Evolutionary conservation across 2,797 vertebrate genomes (phyloP).

Genomic region (Rousettus madagascariensis): DNA sequence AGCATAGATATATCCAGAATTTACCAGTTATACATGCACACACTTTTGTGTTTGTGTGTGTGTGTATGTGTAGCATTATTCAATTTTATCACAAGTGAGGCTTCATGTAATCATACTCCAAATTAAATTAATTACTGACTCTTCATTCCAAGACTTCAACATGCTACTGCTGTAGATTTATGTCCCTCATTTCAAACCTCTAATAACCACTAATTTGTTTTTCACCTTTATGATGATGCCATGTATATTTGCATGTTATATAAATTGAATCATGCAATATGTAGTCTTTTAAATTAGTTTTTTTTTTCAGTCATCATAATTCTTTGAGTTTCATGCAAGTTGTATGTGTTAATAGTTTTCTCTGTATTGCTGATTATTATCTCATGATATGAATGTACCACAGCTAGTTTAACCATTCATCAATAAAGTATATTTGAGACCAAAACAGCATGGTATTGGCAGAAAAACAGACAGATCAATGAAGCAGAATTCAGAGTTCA

Average conservation of each 20-base stretch:
- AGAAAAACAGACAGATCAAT: no score
- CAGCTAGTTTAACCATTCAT: not conserved
- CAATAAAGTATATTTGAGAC: not conserved
- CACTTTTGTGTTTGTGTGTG: not conserved
- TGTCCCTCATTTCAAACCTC: not conserved
- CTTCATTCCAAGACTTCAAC: not conserved
- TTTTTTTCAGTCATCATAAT: not conserved
- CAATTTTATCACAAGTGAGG: not conserved
- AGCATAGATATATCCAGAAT: not conserved
- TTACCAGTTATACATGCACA: not conserved
- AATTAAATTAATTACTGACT: not conserved
- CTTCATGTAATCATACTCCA: not conserved
- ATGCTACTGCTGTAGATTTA: rapidly evolving
- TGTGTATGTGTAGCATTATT: not conserved
- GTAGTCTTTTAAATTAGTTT: not conserved
- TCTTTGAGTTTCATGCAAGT: not conserved
- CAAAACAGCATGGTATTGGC: no score
- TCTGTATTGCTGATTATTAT: not conserved
- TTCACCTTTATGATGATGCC: not conserved
- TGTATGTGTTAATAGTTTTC: not conserved
- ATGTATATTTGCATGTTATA: not conserved
- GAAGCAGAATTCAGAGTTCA: no score
- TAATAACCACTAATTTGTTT: not conserved
- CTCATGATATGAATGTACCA: not conserved
- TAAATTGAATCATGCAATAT: not conserved